Evolutionary conservation across 2,797 vertebrate species (phyloP).

Genomic region (Phyllotis vaccarum): DNA sequence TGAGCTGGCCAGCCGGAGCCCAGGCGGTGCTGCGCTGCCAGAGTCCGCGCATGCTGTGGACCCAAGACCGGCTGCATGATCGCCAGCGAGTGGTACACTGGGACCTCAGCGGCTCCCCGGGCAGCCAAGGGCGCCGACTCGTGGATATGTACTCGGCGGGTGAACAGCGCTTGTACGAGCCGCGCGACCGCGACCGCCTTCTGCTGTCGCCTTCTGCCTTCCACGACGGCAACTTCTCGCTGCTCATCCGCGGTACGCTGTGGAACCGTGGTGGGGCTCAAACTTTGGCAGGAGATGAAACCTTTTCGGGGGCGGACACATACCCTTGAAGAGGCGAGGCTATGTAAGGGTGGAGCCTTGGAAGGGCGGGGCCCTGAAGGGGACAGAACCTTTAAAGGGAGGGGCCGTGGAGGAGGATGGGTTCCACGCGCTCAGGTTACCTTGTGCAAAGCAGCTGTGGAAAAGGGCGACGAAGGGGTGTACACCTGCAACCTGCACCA

Average conservation of each 20-base stretch:
- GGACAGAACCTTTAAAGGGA: not conserved
- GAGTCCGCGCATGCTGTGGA: constrained; percentile 96
- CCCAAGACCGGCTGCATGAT: constrained; percentile 94
- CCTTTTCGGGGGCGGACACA: not conserved
- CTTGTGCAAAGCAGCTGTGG: constrained; percentile 87
- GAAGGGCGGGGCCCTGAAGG: too few relatives aligned
- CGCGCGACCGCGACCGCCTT: constrained; percentile 92
- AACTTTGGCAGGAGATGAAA: not conserved
- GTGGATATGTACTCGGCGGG: constrained; percentile 96
- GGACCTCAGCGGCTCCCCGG: constrained; percentile 89
- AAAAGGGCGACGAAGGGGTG: constrained; percentile 91
- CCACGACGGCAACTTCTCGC: constrained; percentile 96
- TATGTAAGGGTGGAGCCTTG: too few relatives aligned
- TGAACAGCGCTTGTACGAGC: constrained; percentile 93
- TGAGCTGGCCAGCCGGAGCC: constrained; percentile 90
- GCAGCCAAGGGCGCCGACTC: constrained; percentile 89
- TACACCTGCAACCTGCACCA: constrained; percentile 98
- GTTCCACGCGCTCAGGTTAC: not conserved
- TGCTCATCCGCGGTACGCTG: constrained; percentile 92
- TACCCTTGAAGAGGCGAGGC: not conserved
- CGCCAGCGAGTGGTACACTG: constrained; percentile 97
- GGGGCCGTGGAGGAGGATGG: not conserved
- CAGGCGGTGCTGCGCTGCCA: constrained; percentile 92
- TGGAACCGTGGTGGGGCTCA: not conserved
- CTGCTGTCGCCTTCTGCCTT: constrained; percentile 92